Base-by-base conservation (phyloP, 1,140 invertebrate species). In the Orussus abietinus region DNA sequence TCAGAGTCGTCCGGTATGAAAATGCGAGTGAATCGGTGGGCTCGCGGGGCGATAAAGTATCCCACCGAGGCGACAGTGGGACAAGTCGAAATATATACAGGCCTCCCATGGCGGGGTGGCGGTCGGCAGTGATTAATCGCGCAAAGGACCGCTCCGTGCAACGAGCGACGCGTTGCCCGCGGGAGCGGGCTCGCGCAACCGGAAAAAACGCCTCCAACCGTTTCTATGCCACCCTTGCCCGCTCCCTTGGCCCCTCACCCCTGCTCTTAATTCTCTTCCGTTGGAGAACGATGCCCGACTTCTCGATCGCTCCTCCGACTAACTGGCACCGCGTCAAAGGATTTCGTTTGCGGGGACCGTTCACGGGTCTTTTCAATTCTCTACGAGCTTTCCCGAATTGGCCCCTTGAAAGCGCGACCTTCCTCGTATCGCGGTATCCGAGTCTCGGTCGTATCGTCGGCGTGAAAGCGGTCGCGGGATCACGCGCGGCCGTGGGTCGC, bases 111-210 rank as follows among this genome's bases (percentile, higher is more conserved):
- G 30, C 40, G 10, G 15, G 30, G 36, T 35, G 34, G 43, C 21
- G 29, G 44, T 43, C 44, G 49, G 51, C 57, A 53, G 52, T 55
- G 55, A 51, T 55, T 59, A 61, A 56, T 52, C 51, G 47, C 42
- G 56, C 48, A 41, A 56, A 45, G 43, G 45, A 42, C 37, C 46
- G 42, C 52, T 50, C 38, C 40, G 42, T 45, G 47, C 53, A 57
- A 57, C 47, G 41, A 56, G 44, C 53, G 46, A 56, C 50, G 47
- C 51, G 53, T 53, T 56, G 53, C 42, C 32, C 22, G 6, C n/a
- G n/a, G n/a, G 14, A 38, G 19, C 49, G 46, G 40, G 41, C 34
- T 45, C 33, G 36, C 51, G 51, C 29, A 55, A 11, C 15, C 22
- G 44, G 30, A 43, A 44, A 57, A 51, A 47, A 32, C 34, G 33